phyloP scores from a whole-genome alignment of 2,888 invertebrate genomes.

The Coenonympha arcania region DNA sequence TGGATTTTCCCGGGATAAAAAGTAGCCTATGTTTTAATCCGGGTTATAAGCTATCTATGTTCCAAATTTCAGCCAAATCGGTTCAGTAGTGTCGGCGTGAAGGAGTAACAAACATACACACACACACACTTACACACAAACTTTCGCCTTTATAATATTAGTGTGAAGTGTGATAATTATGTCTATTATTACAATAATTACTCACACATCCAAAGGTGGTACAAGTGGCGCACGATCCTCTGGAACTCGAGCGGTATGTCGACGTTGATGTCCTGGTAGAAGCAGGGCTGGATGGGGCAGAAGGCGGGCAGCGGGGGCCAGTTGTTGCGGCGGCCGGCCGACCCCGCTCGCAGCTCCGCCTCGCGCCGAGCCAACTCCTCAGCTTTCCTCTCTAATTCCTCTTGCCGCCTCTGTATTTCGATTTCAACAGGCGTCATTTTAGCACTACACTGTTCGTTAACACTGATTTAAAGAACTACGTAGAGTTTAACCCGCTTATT shows the following conservation, averaged over 20 bases:
- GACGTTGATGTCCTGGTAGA: constrained; percentile 99
- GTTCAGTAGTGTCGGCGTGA: too few species aligned
- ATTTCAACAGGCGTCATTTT: constrained; percentile 17
- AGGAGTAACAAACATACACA: too few species aligned
- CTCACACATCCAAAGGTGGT: constrained; percentile 98
- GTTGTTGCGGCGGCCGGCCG: constrained; percentile 87
- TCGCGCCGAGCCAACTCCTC: constrained; percentile 90
- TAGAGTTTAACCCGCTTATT: too few species aligned
- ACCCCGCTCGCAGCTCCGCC: constrained; percentile 82
- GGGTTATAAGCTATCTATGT: too few species aligned
- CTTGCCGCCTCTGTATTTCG: constrained; percentile 82
- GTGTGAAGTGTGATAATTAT: too few species aligned
- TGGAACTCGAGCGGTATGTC: constrained; percentile 99
- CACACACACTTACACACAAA: too few species aligned
- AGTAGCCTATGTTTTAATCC: too few species aligned
- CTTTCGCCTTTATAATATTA: too few species aligned
- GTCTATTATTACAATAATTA: too few species aligned
- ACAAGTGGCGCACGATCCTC: constrained; percentile 93
- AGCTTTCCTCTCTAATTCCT: constrained; percentile 93
- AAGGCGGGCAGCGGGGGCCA: constrained; percentile 98
- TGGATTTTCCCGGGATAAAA: too few species aligned
- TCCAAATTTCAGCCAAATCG: too few species aligned
- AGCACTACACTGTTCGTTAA: background rate
- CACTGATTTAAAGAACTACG: too few species aligned
- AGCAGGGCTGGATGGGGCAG: constrained; percentile 96